Evolutionary conservation across 2,797 vertebrate genomes (phyloP), one percentile per base, ranked within the genome.

Genomic region (Oreonectes daqikongensis): DNA sequence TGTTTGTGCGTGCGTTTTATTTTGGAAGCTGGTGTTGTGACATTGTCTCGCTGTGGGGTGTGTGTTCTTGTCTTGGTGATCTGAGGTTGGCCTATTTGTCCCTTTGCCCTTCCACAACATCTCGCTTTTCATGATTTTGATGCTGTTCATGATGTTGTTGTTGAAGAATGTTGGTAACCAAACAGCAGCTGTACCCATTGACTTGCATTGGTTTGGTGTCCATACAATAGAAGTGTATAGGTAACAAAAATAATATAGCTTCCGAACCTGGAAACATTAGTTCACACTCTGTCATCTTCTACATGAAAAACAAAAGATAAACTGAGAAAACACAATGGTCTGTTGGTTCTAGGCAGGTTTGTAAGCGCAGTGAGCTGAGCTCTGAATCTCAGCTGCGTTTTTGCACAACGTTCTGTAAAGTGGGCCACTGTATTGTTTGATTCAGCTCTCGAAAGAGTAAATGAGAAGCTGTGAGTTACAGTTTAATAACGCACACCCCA

Each of bases 401-500:
- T 24, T 59, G 44, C 76, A 65, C 12, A 20, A 20, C n/a, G 72
- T 83, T 50, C 65, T 30, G 18, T 68, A 55, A 53, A 83, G 60
- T 69, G 66, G 50, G 77, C 52, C 72, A 22, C 20, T 9, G 26
- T 78, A 59, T 79, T 78, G 74, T 63, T 40, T 50, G 18, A 46
- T 67, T 32, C 22, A 22, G 40, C 26, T 74, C 26, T 81, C 24
- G 4, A 66, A 67, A 7, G 65, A 15, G 35, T 24, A 59, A 75
- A 72, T 60, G 30, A 77, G 72, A 53, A 46, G 46, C 69, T 69
- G 67, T 71, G 79, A 79, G 81, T 83, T 77, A 68, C 42, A 67
- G 40, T 81, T 70, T 64, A 78, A 81, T 81, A 81, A 81, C 69
- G 18, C 59, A 24, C 66, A 82, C 35, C 83, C 86, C 86, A 88